phyloP scores from a whole-genome alignment of 2,113 vertebrate species.

The Brevimyrus niger region DNA sequence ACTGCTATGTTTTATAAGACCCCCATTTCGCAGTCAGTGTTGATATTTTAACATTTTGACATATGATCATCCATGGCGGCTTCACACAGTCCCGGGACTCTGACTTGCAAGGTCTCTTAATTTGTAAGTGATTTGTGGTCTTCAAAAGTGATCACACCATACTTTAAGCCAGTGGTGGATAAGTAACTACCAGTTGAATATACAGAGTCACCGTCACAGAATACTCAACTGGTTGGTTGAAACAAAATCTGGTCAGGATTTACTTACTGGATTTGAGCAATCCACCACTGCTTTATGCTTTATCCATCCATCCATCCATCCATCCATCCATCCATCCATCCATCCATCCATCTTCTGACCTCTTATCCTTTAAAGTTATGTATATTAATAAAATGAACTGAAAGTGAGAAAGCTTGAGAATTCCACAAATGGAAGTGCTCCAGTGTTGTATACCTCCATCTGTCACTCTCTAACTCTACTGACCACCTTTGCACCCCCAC shows the following conservation, averaged over 20 bases:
- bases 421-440: neutral
- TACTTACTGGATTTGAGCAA: too few species aligned
- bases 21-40: neutral
- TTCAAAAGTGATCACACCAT: neutral
- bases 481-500: neutral
- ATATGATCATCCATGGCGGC: neutral
- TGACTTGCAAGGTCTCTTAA: neutral
- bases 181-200: neutral
- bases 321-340: neutral
- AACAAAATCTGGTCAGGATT: neutral
- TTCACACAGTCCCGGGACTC: neutral
- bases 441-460: neutral
- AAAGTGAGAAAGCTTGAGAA: neutral
- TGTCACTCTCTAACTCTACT: neutral
- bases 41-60: neutral
- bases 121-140: neutral
- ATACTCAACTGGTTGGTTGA: too few species aligned
- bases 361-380: neutral
- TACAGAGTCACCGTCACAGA: too few species aligned
- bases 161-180: neutral
- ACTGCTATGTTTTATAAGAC: neutral
- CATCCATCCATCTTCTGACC: neutral
- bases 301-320: neutral
- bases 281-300: neutral
- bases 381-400: neutral